These are phyloP conservation scores for Drosophila siamana DNA, from an alignment of 2,888 invertebrate genomes.

Conservation along the genomic window DNA sequence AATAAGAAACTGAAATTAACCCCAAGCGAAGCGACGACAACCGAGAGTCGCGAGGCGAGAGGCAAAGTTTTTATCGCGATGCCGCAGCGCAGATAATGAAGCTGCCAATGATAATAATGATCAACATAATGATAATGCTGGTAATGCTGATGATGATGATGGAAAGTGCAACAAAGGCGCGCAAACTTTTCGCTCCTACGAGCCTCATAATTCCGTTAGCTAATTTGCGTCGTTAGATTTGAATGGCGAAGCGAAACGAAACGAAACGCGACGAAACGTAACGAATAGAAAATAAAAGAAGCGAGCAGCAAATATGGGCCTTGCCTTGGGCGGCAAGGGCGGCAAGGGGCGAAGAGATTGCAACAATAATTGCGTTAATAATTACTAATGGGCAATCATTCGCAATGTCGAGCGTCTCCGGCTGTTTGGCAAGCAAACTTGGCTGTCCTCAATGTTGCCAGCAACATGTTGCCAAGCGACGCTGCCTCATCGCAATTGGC, in stretches of 20 bases:
- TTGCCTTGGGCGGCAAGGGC: too few relatives aligned
- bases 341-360: slow-evolving; percentile 14
- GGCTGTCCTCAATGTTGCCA: slow-evolving; percentile 23
- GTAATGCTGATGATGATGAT: slow-evolving; percentile 23
- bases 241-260: too few relatives aligned
- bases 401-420: slow-evolving; percentile 30
- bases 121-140: slow-evolving; percentile 13
- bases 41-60: neutral
- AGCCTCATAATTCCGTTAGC: slow-evolving; percentile 62
- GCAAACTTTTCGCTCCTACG: slow-evolving; percentile 51
- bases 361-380: slow-evolving; percentile 66
- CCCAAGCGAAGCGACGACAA: slow-evolving; percentile 34
- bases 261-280: too few relatives aligned
- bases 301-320: too few relatives aligned
- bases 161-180: slow-evolving; percentile 46
- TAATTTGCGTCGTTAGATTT: slow-evolving; percentile 67
- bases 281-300: too few relatives aligned
- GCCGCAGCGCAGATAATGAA: slow-evolving; percentile 30
- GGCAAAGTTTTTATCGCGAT: slow-evolving; percentile 28
- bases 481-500: slow-evolving; percentile 63
- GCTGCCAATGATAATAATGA: slow-evolving; percentile 15
- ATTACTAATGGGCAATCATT: slow-evolving; percentile 63
- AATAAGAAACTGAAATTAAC: slow-evolving; percentile 77
- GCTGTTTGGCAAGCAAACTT: too few relatives aligned
- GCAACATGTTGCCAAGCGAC: slow-evolving; percentile 44